phyloP scores from a whole-genome alignment of 2,888 invertebrate species.

The Spodoptera exigua region DNA sequence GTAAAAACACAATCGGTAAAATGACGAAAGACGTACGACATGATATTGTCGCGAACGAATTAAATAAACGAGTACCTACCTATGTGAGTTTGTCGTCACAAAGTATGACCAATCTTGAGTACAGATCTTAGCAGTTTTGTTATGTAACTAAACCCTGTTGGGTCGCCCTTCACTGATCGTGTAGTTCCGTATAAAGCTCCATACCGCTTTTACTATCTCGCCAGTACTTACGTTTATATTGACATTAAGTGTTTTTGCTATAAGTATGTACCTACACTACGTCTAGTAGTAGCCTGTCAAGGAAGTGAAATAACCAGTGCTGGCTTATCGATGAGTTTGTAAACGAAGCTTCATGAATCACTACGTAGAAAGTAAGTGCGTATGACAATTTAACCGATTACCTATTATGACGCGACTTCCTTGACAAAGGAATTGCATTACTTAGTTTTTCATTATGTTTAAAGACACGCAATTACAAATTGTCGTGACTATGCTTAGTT shows the following conservation, averaged over 20 bases:
- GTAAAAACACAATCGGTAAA: too few species aligned
- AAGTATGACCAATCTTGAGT: slow-evolving; percentile 20
- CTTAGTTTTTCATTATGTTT: too few species aligned
- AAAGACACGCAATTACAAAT: too few species aligned
- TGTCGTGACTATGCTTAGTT: too few species aligned
- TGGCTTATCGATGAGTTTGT: too few species aligned
- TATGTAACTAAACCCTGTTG: slow-evolving; percentile 47
- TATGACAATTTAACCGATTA: slow-evolving; percentile 9
- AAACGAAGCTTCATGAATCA: slow-evolving; percentile 17
- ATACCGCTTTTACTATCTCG: slow-evolving; percentile 30
- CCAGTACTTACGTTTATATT: slow-evolving; percentile 19
- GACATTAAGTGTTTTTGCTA: slow-evolving; percentile 32
- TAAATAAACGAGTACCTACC: too few species aligned
- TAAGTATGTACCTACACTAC: slow-evolving; percentile 17
- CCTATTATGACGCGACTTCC: slow-evolving; percentile 19
- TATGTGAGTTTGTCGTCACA: too few species aligned
- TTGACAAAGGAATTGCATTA: too few species aligned
- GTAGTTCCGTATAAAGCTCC: slow-evolving; percentile 49
- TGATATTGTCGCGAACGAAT: too few species aligned
- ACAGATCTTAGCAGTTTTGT: slow-evolving; percentile 36
- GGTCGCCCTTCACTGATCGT: slow-evolving; percentile 48
- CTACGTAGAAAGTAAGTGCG: slow-evolving; percentile 29
- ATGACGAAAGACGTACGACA: too few species aligned
- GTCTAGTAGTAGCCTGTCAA: not conserved
- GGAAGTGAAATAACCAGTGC: slow-evolving; percentile 18